These are phyloP conservation scores for Melanerpes aurifrons DNA, from an alignment of 2,113 vertebrate species.

Conservation along the genomic window DNA sequence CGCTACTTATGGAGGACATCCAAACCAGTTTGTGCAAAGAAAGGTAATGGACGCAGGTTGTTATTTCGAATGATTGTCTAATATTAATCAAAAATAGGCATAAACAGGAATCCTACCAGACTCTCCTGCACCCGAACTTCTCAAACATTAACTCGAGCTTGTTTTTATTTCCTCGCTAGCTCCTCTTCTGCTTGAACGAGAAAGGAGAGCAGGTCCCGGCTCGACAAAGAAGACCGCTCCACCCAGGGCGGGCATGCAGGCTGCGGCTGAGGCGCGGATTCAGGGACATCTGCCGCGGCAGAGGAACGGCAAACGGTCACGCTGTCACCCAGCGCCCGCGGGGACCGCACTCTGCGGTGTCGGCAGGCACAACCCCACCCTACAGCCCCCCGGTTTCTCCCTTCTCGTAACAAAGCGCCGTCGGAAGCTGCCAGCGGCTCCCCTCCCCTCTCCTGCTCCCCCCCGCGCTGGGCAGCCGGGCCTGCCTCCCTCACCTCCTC, in stretches of 20 bases:
- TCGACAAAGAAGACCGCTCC: constrained; percentile 59
- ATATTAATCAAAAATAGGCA: neutral
- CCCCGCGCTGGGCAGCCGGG: neutral
- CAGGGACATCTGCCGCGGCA: neutral
- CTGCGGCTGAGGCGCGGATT: neutral
- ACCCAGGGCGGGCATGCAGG: constrained; percentile 19
- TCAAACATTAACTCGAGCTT: constrained; percentile 36
- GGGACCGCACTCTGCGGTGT: neutral
- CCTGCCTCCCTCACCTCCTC: constrained; percentile 30
- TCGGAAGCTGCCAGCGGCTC: neutral
- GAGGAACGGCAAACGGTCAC: neutral
- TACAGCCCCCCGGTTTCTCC: neutral
- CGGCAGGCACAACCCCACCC: neutral
- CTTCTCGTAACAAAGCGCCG: constrained; percentile 33
- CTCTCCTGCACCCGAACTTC: constrained; percentile 45
- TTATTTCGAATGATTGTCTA: neutral
- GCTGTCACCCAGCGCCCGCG: neutral
- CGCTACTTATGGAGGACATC: constrained; percentile 1
- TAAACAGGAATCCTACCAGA: constrained; percentile 52
- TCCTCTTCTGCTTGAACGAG: neutral
- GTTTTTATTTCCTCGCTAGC: neutral
- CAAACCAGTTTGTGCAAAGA: neutral
- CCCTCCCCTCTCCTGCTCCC: neutral
- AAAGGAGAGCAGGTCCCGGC: constrained; percentile 20
- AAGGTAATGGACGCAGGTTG: constrained; percentile 43